phyloP scores from a whole-genome alignment of 2,797 vertebrate genomes.

The Acanthurus lineatus region DNA sequence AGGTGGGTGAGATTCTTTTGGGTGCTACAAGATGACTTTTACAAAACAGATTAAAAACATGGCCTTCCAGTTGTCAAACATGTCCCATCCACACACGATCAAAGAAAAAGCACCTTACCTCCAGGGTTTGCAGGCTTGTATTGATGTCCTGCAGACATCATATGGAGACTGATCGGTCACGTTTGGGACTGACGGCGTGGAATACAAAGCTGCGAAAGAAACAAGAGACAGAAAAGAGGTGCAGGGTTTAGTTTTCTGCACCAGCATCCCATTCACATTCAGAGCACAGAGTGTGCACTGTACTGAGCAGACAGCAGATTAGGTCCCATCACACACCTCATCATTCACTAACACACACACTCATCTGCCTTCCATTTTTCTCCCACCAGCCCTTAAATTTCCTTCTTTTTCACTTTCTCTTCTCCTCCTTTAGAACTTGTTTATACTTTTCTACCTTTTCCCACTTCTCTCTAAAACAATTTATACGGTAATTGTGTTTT shows the following conservation, averaged over 20 bases:
- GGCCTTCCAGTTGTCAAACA: not conserved
- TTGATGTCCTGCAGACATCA: not conserved
- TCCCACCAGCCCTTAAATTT: conserved; percentile 20
- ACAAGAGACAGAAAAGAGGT: conserved; percentile 19
- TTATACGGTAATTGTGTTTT: not conserved
- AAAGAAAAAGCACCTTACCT: conserved; percentile 25
- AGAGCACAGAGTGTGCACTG: conserved; percentile 70
- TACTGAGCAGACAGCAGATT: conserved; percentile 79
- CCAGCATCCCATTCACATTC: conserved; percentile 73
- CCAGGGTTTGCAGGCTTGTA: not conserved
- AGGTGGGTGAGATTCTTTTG: not conserved
- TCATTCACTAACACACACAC: conserved; percentile 72
- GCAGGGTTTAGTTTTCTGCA: conserved; percentile 60
- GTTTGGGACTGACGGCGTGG: not conserved
- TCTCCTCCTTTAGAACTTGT: not conserved
- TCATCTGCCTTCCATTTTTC: conserved; percentile 55
- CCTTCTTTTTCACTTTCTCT: conserved; percentile 18
- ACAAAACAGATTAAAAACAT: not conserved
- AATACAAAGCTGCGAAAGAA: conserved; percentile 22
- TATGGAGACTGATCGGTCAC: not conserved
- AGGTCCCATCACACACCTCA: conserved; percentile 77
- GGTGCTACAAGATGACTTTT: not conserved
- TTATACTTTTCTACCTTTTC: not conserved
- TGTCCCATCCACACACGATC: not conserved
- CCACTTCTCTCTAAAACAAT: not conserved